Conservation (phyloP, 1,140 invertebrate genomes). For the Aphelenchoides avenae region DNA sequence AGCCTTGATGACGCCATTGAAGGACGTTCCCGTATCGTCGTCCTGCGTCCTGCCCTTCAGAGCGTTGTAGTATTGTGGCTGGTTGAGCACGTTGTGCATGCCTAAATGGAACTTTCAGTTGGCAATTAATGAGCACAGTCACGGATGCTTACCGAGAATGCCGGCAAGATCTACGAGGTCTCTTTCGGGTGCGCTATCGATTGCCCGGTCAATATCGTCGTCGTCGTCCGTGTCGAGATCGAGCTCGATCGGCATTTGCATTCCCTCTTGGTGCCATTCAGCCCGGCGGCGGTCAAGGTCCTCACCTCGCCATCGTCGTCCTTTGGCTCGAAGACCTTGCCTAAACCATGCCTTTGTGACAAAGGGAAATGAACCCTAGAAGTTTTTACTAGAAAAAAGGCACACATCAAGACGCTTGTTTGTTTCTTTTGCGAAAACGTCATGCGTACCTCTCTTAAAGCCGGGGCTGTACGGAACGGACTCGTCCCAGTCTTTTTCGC, state of each 20-base stretch:
- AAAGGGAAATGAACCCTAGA: neutral
- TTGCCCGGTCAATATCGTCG: slow-evolving; percentile 70
- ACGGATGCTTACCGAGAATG: slow-evolving; percentile 62
- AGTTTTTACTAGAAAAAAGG: neutral
- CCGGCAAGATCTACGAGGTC: slow-evolving; percentile 98
- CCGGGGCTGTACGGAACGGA: slow-evolving; percentile 85
- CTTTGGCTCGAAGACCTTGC: slow-evolving; percentile 47
- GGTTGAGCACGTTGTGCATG: slow-evolving; percentile 99
- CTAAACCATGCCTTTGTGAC: too few species aligned
- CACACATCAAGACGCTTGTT: slow-evolving; percentile 3
- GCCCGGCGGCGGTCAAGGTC: too few species aligned
- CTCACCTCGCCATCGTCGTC: slow-evolving; percentile 26
- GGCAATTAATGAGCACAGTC: slow-evolving; percentile 11
- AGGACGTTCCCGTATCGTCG: slow-evolving; percentile 58
- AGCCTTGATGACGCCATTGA: slow-evolving; percentile 58
- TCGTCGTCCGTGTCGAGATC: slow-evolving; percentile 51
- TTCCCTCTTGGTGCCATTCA: too few species aligned
- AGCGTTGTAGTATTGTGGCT: slow-evolving; percentile 97
- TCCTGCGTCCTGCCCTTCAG: slow-evolving; percentile 60
- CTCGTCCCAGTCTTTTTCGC: slow-evolving; percentile 94
- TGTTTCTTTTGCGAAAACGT: slow-evolving; percentile 6
- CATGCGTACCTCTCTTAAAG: slow-evolving; percentile 78
- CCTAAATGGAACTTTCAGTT: slow-evolving; percentile 69
- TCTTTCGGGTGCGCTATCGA: slow-evolving; percentile 83
- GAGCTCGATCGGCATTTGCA: slow-evolving; percentile 57